A percentile compares a stretch with the other conserved stretches of the same genome.
Conservation (phyloP, 2,888 invertebrate species). For the Acanthosepion pharaonis region DNA sequence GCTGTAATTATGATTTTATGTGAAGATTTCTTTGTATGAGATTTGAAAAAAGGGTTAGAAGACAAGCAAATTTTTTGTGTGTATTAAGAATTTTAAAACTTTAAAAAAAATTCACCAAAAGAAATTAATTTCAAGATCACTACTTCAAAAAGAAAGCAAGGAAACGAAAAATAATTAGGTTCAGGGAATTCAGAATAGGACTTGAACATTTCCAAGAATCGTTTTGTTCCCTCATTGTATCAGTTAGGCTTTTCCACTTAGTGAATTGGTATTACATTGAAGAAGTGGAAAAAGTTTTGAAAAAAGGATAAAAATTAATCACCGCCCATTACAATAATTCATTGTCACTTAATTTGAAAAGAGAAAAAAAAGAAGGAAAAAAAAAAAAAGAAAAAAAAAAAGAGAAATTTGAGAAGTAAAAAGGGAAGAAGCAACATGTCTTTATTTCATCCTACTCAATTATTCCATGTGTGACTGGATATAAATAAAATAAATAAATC, state of each 20-base stretch:
- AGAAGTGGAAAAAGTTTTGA: not conserved
- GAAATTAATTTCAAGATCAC: not conserved
- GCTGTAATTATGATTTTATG: not conserved
- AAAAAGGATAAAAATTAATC: not conserved
- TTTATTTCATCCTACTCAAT: conserved; percentile 34
- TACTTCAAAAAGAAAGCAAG: not conserved
- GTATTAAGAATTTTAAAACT: not conserved
- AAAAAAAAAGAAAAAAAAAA: too few species aligned
- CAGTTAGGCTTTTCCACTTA: not conserved
- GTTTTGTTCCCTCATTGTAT: not conserved
- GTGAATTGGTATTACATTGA: not conserved
- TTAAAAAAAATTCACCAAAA: not conserved
- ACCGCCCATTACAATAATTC: not conserved
- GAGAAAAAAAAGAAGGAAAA: too few species aligned
- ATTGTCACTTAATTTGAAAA: not conserved
- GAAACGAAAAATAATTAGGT: not conserved
- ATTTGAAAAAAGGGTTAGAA: conserved; percentile 33
- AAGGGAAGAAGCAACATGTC: not conserved
- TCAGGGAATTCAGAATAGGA: not conserved
- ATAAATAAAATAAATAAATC: not conserved
- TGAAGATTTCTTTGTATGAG: not conserved
- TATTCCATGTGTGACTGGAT: conserved; percentile 11
- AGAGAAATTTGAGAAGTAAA: too few species aligned
- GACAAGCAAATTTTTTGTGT: not conserved
- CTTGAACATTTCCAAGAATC: not conserved